Conservation (phyloP, 2,797 vertebrate species). For the Dendrocincla tyrannina region DNA sequence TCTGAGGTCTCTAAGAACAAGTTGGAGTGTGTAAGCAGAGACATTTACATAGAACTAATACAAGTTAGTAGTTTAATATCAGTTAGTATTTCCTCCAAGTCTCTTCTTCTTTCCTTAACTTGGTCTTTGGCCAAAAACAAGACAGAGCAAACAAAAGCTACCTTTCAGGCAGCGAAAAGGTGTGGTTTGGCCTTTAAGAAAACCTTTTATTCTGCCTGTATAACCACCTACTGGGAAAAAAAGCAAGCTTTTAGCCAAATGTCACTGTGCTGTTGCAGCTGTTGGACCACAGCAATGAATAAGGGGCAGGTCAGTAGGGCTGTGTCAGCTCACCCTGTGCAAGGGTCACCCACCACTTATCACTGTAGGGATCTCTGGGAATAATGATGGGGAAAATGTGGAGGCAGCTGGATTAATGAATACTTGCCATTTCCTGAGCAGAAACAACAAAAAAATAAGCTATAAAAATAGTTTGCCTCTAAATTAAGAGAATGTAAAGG, state of each 20-base stretch:
- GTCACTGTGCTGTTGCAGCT: neutral
- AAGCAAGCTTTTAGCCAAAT: conserved; percentile 40
- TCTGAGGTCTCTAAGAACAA: neutral
- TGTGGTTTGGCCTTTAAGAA: neutral
- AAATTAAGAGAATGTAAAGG: neutral
- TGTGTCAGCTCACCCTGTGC: neutral
- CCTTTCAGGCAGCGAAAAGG: conserved; percentile 13
- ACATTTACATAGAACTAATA: neutral
- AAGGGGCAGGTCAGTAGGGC: neutral
- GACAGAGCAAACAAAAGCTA: neutral
- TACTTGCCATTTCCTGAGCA: neutral
- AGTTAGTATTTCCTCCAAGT: neutral
- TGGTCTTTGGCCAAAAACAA: neutral
- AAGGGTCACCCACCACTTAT: neutral
- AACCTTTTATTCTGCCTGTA: neutral
- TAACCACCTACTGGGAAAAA: neutral
- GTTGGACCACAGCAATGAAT: neutral
- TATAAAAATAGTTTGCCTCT: neutral
- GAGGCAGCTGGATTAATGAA: neutral
- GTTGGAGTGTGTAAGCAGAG: neutral
- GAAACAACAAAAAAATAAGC: neutral
- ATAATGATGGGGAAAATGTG: neutral
- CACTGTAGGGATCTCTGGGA: neutral
- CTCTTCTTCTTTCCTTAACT: neutral
- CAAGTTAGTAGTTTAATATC: neutral